Evolutionary conservation across 1,140 invertebrate species (phyloP).

Genomic region (Leptinotarsa defecta): DNA sequence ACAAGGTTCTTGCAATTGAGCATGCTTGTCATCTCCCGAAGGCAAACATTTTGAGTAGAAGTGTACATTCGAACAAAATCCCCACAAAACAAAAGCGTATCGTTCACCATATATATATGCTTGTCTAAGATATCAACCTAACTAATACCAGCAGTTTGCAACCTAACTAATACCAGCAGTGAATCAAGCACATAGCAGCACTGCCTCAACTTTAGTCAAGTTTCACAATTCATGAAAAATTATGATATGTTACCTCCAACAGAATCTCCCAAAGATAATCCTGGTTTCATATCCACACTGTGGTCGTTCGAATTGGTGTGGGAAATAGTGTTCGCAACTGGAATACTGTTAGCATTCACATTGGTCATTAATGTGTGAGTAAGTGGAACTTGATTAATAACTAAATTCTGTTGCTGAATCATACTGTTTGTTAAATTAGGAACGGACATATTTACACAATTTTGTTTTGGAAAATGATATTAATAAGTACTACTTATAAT

Average conservation of each 20-base stretch:
- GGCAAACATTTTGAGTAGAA: too few species aligned
- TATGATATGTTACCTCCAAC: slow-evolving; percentile 12
- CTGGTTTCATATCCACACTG: slow-evolving; percentile 30
- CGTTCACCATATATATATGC: too few species aligned
- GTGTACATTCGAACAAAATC: too few species aligned
- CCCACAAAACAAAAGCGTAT: too few species aligned
- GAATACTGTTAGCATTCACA: slow-evolving; percentile 50
- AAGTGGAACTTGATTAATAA: slow-evolving; percentile 52
- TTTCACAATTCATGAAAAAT: neutral
- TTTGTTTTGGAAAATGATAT: neutral
- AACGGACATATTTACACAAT: slow-evolving; percentile 43
- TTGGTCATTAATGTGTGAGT: slow-evolving; percentile 51
- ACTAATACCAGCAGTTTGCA: too few species aligned
- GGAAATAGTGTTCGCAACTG: slow-evolving; percentile 44
- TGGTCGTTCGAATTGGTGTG: slow-evolving; percentile 42
- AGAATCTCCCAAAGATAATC: slow-evolving; percentile 30
- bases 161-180: too few species aligned
- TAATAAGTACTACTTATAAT: too few species aligned
- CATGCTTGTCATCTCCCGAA: too few species aligned
- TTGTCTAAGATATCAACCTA: too few species aligned
- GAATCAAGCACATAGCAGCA: too few species aligned
- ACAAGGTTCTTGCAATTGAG: too few species aligned
- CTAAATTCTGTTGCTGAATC: slow-evolving; percentile 51
- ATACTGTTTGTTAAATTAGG: slow-evolving; percentile 48
- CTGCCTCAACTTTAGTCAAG: too few species aligned